phyloP scores from a whole-genome alignment of 2,888 invertebrate species.

The Augiades crinisus region DNA sequence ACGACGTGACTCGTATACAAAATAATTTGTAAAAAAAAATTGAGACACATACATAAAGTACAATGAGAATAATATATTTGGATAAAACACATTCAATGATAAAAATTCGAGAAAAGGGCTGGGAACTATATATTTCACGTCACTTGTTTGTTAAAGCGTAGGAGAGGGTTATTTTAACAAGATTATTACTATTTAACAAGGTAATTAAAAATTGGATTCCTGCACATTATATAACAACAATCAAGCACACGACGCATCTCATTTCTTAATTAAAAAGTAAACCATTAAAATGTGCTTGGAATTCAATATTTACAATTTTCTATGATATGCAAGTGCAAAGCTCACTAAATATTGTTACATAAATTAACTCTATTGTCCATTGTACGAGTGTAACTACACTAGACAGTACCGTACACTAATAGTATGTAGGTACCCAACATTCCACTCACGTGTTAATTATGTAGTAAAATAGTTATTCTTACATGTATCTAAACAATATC shows the following conservation, averaged over 20 bases:
- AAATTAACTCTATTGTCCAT: conserved; percentile 49
- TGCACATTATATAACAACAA: conserved; percentile 28
- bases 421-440: conserved; percentile 45
- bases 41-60: conserved; percentile 27
- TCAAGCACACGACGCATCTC: conserved; percentile 28
- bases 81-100: conserved; percentile 29
- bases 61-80: conserved; percentile 34
- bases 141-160: conserved; percentile 11
- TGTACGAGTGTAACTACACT: conserved; percentile 55
- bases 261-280: conserved; percentile 32
- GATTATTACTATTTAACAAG: conserved; percentile 22
- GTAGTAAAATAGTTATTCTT: conserved; percentile 56
- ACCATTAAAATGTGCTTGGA: conserved; percentile 51
- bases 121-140: conserved; percentile 10
- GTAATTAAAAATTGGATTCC: conserved; percentile 30
- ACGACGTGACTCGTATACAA: conserved; percentile 29
- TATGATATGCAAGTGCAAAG: conserved; percentile 82
- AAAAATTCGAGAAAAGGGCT: conserved; percentile 14
- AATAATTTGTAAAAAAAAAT: conserved; percentile 30
- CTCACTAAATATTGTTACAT: conserved; percentile 74
- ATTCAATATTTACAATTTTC: conserved; percentile 68
- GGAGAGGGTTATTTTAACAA: conserved; percentile 14
- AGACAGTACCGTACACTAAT: conserved; percentile 48
- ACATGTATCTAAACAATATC: conserved; percentile 52
- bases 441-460: conserved; percentile 39